Base-by-base conservation (phyloP, 2,113 vertebrate genomes). In the Circaetus gallicus region DNA sequence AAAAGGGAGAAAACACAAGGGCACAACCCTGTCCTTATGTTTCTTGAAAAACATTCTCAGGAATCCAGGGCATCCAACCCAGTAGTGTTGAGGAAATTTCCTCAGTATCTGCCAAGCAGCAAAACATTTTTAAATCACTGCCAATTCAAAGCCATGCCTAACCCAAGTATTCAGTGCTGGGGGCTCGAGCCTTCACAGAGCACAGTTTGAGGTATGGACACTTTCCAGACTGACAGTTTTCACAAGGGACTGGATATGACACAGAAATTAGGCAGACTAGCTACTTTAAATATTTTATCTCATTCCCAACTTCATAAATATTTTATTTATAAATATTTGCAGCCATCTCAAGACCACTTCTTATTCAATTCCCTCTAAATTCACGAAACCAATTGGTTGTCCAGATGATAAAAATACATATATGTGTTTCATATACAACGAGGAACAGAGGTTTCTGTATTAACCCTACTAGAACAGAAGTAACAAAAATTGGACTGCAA, bases 261-360 rank as follows among this genome's bases (percentile, higher is more conserved):
- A 47, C 18, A 79, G 40, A 55, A 82, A 87, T 87, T 67, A 82
- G 40, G 34, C 40, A 71, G 45, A 76, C 47, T 11, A 71, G 40
- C 62, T 85, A 72, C 73, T 81, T 90, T 9, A 76, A 95, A 86
- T 85, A 83, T 61, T 90, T 95, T 55, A 90, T 55, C 88, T 88
- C 53, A 66, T 40, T 72, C 61, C 31, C 63, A 82, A 43, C 63
- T 74, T 88, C 7, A 80, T 62, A 81, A 86, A 77, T 88, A 82
- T 71, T 93, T 59, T 43, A 90, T 92, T 90, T 80, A 59, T 22
- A 92, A 87, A 47, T 94, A 86, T 73, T 91, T 94, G 67, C 73
- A 91, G 43, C 61, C 0, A 0, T 52, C 73, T 93, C 47, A 63
- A 84, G 65, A 45, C 36, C 28, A 79, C 69, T 95, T 95, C 53